Evolutionary conservation across 1,140 invertebrate genomes (phyloP).

Genomic region (Amyelois transitella): DNA sequence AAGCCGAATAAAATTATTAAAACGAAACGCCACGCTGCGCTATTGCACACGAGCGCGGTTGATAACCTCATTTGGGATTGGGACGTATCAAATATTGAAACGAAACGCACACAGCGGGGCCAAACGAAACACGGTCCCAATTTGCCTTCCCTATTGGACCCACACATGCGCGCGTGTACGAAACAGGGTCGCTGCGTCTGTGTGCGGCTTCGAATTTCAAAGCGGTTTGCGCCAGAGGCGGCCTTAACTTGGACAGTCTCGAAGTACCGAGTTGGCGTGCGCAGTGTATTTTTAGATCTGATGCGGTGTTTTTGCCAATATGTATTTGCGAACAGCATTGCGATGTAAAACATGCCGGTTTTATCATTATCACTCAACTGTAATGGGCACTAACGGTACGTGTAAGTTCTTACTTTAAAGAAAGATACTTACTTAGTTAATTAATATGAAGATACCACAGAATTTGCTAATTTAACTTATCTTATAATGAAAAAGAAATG

Average conservation of each 20-base stretch:
- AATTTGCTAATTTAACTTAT: too few species aligned
- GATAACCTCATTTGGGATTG: constrained; percentile 48
- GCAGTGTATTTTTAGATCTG: constrained; percentile 61
- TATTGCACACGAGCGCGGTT: constrained; percentile 25
- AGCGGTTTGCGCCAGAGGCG: constrained; percentile 39
- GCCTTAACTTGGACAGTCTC: constrained; percentile 36
- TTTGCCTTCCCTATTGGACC: constrained; percentile 12
- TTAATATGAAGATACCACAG: too few species aligned
- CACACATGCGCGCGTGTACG: constrained; percentile 7
- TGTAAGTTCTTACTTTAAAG: too few species aligned
- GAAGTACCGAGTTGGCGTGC: constrained; percentile 22
- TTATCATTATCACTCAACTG: not conserved
- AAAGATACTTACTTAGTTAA: too few species aligned
- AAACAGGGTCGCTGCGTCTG: not conserved
- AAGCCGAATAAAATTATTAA: constrained; percentile 54
- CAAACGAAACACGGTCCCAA: not conserved
- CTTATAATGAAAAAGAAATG: too few species aligned
- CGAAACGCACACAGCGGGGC: constrained; percentile 20
- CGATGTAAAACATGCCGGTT: not conserved
- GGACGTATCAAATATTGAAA: constrained; percentile 33
- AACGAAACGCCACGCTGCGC: constrained; percentile 47
- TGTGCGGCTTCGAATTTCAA: constrained; percentile 32
- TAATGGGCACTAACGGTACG: constrained; percentile 17
- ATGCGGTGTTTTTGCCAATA: constrained; percentile 47
- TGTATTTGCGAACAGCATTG: constrained; percentile 13